Base-by-base conservation (phyloP, 2,888 invertebrate genomes). In the Rhagium mordax region DNA sequence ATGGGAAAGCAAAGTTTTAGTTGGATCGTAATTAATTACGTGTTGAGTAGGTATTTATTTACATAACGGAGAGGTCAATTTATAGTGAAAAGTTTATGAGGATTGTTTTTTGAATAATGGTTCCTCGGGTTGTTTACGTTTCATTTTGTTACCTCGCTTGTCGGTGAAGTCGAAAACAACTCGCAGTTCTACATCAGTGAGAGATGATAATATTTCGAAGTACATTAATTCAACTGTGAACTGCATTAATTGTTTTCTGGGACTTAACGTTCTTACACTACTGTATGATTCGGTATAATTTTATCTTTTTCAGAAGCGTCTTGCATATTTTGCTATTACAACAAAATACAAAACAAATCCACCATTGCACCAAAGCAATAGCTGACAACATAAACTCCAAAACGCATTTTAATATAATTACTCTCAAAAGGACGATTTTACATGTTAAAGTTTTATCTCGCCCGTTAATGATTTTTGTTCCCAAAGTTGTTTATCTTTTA, bases 371-470 rank as follows among this genome's bases (percentile, higher is more conserved):
- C n/a, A n/a, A n/a, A n/a, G n/a, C n/a, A n/a, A n/a, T n/a, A n/a
- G n/a, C n/a, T n/a, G n/a, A n/a, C n/a, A 24, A n/a, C 41, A 41
- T n/a, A 41, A 41, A n/a, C n/a, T n/a, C 41, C 4, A 3, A 41
- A 41, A 41, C 13, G n/a, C 13, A 33, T 33, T 33, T 13, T 41
- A 41, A 41, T 4, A 24, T 41, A 41, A 41, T 41, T 41, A 13
- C n/a, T 41, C 41, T 41, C 41, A 41, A n/a, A 41, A 41, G 41
- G n/a, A 41, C 41, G n/a, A 41, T 65, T 65, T 53, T 33, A 65
- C 53, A 53, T 29, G 53, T 20, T 29, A 65, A 51, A 65, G 27
- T 65, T 65, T 65, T 65, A 65, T 65, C 65, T 65, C 64, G 51
- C 20, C 65, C 65, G 33, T 29, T 53, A 53, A 53, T 20, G 65